Evolutionary conservation across 2,797 vertebrate species (phyloP).

Genomic region (Microchirus variegatus): DNA sequence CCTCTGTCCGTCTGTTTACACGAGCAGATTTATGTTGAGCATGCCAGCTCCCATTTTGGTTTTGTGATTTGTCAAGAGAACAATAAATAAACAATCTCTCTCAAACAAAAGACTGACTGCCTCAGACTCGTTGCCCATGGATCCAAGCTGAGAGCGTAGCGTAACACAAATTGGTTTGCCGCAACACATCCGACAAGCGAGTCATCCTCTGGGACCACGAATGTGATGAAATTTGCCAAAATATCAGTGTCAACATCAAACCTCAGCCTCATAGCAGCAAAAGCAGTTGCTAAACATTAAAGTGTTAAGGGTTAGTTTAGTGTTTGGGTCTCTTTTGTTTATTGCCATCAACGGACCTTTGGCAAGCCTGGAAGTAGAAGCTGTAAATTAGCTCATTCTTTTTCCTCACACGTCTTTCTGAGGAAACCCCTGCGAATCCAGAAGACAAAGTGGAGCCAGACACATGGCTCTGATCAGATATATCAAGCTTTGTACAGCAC

Average conservation of each 20-base stretch:
- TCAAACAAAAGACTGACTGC: too few relatives aligned
- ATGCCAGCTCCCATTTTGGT: too few relatives aligned
- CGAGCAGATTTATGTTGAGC: too few relatives aligned
- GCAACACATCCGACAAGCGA: too few relatives aligned
- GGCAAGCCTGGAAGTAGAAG: neutral
- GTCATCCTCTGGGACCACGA: neutral
- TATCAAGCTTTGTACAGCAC: neutral
- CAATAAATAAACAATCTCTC: too few relatives aligned
- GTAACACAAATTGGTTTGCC: too few relatives aligned
- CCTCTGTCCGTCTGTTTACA: too few relatives aligned
- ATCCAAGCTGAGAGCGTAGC: too few relatives aligned
- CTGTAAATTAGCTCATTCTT: conserved; percentile 19
- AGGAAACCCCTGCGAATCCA: neutral
- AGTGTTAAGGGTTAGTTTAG: neutral
- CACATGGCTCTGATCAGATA: neutral
- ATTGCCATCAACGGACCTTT: neutral
- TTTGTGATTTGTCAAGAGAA: too few relatives aligned
- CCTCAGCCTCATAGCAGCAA: neutral
- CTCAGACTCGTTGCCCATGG: too few relatives aligned
- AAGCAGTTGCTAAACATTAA: neutral
- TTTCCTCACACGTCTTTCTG: neutral
- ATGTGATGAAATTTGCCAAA: neutral
- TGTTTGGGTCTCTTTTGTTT: neutral
- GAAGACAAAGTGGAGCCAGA: neutral
- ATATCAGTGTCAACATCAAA: neutral